Evolutionary conservation across 1,140 invertebrate species (phyloP), one percentile per base, ranked within the genome.

Genomic region (Anoplophora glabripennis): DNA sequence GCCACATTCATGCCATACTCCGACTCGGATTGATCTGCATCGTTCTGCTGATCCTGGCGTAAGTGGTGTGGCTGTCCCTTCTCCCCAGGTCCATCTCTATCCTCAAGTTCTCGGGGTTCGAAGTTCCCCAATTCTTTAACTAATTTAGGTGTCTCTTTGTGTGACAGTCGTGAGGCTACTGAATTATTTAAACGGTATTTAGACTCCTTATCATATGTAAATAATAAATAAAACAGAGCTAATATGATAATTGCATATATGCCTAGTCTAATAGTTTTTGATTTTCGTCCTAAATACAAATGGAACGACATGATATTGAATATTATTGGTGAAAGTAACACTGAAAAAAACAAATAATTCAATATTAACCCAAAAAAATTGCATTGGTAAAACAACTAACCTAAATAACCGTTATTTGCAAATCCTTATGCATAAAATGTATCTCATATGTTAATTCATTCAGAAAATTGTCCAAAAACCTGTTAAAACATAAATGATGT

Each of bases 1-100:
- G 93, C 88, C 78, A 98, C 94, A 73, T 98, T 98, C 88, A 98
- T 98, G 34, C 96, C 96, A 80, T 94, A 97, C 72, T 97, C 92
- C 1, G 81, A 81, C 63, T 94, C 88, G 0, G 89, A 87, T 65
- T 88, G 84, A 34, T 83, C 78, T 8, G 83, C 85, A 66, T 74
- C 89, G 73, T 92, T 92, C 66, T 89, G 85, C 61, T 89, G 83
- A 63, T 87, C 84, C 11, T 87, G 82, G 15, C 83, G 76, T 42
- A 93, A 79, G 61, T 84, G 78, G 71, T 94, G 87, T 4, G 90
- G 78, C 70, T 88, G 86, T 2, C 93, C 93, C 54, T 82, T 83
- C 79, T 93, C 92, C 10, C 94, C 94, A 40, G 93, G 92, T 1
- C 93, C 93, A 42, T 75, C 78, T 63, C 79, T 81, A n/a, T 75